Base-by-base conservation (phyloP, 2,797 vertebrate species). In the Poeciliopsis presidionis region DNA sequence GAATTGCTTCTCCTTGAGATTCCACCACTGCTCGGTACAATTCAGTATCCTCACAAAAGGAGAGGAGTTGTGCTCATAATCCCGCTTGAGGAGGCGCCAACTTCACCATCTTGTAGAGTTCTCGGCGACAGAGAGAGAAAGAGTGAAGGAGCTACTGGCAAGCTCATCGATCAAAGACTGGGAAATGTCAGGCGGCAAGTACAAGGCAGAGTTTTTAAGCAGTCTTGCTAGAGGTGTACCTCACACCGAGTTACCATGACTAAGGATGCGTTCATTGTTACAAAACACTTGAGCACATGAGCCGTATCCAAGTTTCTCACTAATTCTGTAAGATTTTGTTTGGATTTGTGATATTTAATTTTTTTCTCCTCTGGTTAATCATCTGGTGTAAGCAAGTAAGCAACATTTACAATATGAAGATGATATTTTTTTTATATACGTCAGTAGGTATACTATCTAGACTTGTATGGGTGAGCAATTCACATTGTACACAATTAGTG, bases 131-230 rank as follows among this genome's bases (percentile, higher is more conserved):
- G 84, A 84, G 70, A 80, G 86, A 90, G 91, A 87, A 84, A 81
- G 91, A 92, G 81, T 92, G 81, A 91, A 90, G 91, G 90, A 92
- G 88, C 87, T 84, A 57, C 87, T 87, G 91, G 89, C 86, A 84
- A 92, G 90, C 90, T 92, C 92, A 94, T 94, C 91, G 81, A 94
- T 94, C 93, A 93, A 90, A 93, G 86, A 87, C 80, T 30, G 85
- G 88, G 82, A 93, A 94, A 93, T 92, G 92, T 91, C 93, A 93
- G 81, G 80, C 84, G 69, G 82, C 84, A 80, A 92, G 88, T 85
- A 86, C 84, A 82, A 92, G 88, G 82, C 87, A 84, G 88, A 86
- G 89, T 88, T 90, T 93, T 89, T 87, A 85, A 81, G 77, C 82
- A 72, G 65, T 82, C 80, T 76, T 81, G 84, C 84, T 74, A 70